Evolutionary conservation across 2,888 invertebrate species (phyloP).

Genomic region (Melangyna quadrimaculata): DNA sequence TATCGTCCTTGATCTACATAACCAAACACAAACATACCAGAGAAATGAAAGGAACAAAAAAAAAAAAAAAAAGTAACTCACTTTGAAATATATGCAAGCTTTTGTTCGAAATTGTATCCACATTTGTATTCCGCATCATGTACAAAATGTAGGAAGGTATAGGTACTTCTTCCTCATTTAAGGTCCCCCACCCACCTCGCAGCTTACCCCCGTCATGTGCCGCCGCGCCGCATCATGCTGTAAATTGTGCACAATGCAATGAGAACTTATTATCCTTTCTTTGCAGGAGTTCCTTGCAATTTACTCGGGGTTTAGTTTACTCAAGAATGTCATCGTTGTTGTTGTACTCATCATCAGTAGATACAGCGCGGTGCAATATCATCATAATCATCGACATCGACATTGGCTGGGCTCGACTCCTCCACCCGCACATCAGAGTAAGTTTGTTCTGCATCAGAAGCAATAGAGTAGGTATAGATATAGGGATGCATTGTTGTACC

Average conservation of each 20-base stretch:
- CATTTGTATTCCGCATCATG: constrained; percentile 55
- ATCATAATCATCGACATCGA: constrained; percentile 43
- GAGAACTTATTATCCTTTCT: constrained; percentile 64
- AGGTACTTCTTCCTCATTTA: not conserved
- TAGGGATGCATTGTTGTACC: too few relatives aligned
- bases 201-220: not conserved
- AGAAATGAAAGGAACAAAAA: not conserved
- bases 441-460: constrained; percentile 18
- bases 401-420: not conserved
- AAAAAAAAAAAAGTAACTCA: constrained; percentile 21
- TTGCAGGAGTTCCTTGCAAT: constrained; percentile 63
- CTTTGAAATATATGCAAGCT: constrained; percentile 61
- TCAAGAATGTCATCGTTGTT: constrained; percentile 61
- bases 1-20: constrained; percentile 70
- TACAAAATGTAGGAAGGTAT: constrained; percentile 1
- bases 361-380: constrained; percentile 35
- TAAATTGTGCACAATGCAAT: constrained; percentile 53
- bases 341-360: constrained; percentile 23
- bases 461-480: constrained; percentile 32
- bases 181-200: not conserved
- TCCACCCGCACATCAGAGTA: not conserved
- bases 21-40: constrained; percentile 39
- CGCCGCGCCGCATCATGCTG: not conserved
- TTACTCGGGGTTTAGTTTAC: constrained; percentile 66
- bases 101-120: constrained; percentile 62